Conservation (phyloP, 2,888 invertebrate genomes). For the Tetheella fluctuosa region DNA sequence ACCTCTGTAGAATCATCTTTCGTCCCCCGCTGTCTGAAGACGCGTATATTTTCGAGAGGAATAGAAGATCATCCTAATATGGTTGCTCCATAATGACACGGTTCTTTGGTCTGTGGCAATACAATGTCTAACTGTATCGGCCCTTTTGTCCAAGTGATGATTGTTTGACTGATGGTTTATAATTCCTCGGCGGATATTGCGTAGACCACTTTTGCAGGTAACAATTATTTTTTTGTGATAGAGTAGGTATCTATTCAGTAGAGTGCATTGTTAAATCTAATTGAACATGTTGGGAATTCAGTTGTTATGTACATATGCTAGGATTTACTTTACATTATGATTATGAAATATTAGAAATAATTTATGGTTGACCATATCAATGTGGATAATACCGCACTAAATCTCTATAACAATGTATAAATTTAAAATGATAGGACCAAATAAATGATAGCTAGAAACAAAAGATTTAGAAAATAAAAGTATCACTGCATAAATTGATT, state of each 20-base stretch:
- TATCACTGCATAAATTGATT: no score
- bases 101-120: slow-evolving; percentile 58
- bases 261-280: slow-evolving; percentile 28
- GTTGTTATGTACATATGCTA: slow-evolving; percentile 28
- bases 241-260: slow-evolving; percentile 24
- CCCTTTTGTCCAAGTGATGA: slow-evolving; percentile 73
- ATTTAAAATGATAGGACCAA: no score
- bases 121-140: slow-evolving; percentile 68
- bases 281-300: slow-evolving; percentile 31
- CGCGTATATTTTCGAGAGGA: slow-evolving; percentile 37
- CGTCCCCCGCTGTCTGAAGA: slow-evolving; percentile 33
- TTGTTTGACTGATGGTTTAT: slow-evolving; percentile 68
- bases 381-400: no score
- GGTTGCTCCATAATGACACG: slow-evolving; percentile 60
- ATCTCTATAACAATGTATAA: no score
- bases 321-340: slow-evolving; percentile 14
- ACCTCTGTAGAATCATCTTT: slow-evolving; percentile 56
- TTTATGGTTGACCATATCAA: neutral
- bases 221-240: slow-evolving; percentile 48
- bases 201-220: slow-evolving; percentile 58
- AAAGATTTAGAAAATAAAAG: no score
- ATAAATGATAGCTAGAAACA: no score
- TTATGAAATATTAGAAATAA: slow-evolving; percentile 2
- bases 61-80: slow-evolving; percentile 53
- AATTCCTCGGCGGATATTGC: slow-evolving; percentile 54